Percentiles rank a stretch among this genome's conserved stretches.
These are phyloP conservation scores for Dallia pectoralis DNA, from an alignment of 2,797 vertebrate species.

Conservation along the genomic window DNA sequence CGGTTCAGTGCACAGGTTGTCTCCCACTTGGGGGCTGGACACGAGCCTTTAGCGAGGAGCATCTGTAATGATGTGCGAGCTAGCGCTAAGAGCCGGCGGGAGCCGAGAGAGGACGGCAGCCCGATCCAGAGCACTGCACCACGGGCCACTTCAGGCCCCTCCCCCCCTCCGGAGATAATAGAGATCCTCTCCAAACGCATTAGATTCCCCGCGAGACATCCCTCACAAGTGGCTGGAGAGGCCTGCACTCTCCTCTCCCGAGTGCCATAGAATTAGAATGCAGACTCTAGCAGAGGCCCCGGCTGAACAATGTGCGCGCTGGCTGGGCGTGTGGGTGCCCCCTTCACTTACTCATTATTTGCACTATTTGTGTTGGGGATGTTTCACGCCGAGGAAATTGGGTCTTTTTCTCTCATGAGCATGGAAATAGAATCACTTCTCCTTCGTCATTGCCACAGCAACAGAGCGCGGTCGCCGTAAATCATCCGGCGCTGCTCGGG, in stretches of 20 bases:
- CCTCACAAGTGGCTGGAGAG: slow-evolving; percentile 48
- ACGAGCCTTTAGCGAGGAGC: slow-evolving; percentile 41
- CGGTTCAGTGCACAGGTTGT: background rate
- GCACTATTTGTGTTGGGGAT: slow-evolving; percentile 15
- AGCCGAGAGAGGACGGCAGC: background rate
- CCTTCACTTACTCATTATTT: slow-evolving; percentile 41
- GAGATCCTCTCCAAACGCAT: slow-evolving; percentile 55
- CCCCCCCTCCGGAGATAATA: slow-evolving; percentile 35
- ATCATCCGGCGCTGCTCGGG: background rate
- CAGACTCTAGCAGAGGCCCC: slow-evolving; percentile 38
- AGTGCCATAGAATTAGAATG: slow-evolving; percentile 56
- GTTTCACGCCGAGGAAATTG: slow-evolving; percentile 36
- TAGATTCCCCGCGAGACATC: slow-evolving; percentile 48
- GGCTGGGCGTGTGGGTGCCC: slow-evolving; percentile 15
- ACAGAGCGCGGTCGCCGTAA: background rate
- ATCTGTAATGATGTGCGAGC: slow-evolving; percentile 45
- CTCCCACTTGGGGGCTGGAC: background rate
- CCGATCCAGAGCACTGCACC: background rate
- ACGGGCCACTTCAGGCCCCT: slow-evolving; percentile 1
- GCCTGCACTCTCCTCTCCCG: slow-evolving; percentile 42
- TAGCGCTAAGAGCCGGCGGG: slow-evolving; percentile 29
- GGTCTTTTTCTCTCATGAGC: slow-evolving; percentile 31
- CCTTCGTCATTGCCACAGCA: background rate
- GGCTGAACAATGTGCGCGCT: slow-evolving; percentile 16
- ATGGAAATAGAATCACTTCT: slow-evolving; percentile 17